phyloP scores from a whole-genome alignment of 2,113 vertebrate genomes.

The Grantiella picta region DNA sequence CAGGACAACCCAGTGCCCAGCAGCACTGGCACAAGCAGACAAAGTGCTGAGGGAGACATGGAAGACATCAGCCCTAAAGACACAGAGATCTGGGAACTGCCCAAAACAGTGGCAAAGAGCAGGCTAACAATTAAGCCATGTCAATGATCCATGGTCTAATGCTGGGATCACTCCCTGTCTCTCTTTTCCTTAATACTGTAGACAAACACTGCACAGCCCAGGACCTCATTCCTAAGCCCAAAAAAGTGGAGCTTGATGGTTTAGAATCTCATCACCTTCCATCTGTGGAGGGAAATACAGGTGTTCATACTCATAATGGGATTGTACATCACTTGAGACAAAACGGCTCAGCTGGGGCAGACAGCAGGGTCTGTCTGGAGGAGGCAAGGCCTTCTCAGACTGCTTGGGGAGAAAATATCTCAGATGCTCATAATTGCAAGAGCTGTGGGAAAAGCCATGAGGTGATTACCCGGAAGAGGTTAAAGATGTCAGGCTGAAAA shows the following conservation, averaged over 20 bases:
- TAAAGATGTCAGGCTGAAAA: slow-evolving; percentile 45
- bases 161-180: neutral
- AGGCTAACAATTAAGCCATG: neutral
- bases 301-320: neutral
- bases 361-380: neutral
- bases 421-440: neutral
- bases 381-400: neutral
- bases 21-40: neutral
- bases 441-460: neutral
- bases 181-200: neutral
- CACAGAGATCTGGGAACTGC: neutral
- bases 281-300: neutral
- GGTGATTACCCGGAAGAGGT: slow-evolving; percentile 40
- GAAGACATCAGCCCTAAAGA: neutral
- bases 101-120: neutral
- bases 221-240: neutral
- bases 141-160: fast-evolving
- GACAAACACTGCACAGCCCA: neutral
- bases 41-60: neutral
- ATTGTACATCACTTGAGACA: neutral
- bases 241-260: neutral
- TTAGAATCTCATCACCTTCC: neutral
- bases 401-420: neutral
- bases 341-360: neutral
- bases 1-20: neutral